Evolutionary conservation across 2,888 invertebrate genomes (phyloP).

Genomic region (Ecdyonurus torrentis): DNA sequence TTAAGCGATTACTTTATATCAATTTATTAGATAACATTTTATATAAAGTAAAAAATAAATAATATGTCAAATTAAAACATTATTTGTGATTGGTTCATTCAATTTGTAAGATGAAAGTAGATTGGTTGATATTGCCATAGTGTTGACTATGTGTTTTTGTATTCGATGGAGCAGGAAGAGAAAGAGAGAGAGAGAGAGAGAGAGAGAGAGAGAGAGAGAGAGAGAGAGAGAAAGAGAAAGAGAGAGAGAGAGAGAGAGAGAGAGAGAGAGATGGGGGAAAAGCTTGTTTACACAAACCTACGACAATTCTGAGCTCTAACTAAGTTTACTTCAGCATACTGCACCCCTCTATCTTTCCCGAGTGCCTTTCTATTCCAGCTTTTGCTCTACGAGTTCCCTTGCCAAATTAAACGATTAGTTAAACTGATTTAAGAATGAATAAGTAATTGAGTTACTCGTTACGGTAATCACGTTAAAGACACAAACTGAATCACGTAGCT

Average conservation of each 20-base stretch:
- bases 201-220: neutral
- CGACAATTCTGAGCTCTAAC: neutral
- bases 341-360: neutral
- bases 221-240: neutral
- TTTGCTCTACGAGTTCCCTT: constrained; percentile 12
- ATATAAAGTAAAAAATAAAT: neutral
- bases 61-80: neutral
- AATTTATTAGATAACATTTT: neutral
- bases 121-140: neutral
- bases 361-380: constrained; percentile 6
- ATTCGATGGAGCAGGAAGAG: neutral
- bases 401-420: constrained; percentile 31
- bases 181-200: neutral
- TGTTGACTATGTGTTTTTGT: neutral
- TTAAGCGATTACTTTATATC: neutral
- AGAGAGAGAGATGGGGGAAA: neutral
- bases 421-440: constrained; percentile 32
- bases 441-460: constrained; percentile 32
- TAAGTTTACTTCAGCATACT: neutral
- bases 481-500: neutral
- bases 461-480: constrained; percentile 28
- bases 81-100: neutral
- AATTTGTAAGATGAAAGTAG: neutral
- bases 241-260: neutral
- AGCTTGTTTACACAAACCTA: constrained; percentile 2